These are phyloP conservation scores for Pectinophora gossypiella DNA, from an alignment of 1,140 invertebrate genomes.

Conservation along the genomic window DNA sequence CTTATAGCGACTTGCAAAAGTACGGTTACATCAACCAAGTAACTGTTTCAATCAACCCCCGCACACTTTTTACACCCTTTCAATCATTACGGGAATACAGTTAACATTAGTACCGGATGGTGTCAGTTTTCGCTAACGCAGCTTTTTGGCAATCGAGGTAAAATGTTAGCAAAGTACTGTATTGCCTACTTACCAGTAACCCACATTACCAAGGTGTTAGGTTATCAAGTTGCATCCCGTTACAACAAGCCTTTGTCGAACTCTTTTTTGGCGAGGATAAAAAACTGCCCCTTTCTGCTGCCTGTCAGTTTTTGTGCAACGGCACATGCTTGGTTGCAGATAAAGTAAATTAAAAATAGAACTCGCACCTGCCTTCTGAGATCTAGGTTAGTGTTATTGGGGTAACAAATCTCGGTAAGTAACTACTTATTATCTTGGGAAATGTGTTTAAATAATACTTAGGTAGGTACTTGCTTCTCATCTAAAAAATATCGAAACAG, in stretches of 20 bases:
- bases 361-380: background rate
- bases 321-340: background rate
- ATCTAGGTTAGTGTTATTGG: background rate
- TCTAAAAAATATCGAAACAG: too few species aligned
- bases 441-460: too few species aligned
- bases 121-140: slow-evolving; percentile 48
- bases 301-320: background rate
- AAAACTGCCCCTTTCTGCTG: slow-evolving; percentile 38
- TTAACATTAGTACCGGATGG: slow-evolving; percentile 41
- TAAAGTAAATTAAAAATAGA: background rate
- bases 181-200: slow-evolving; percentile 52
- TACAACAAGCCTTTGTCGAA: slow-evolving; percentile 53
- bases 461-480: too few species aligned
- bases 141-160: slow-evolving; percentile 54
- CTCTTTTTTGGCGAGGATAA: slow-evolving; percentile 39
- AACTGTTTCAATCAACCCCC: background rate
- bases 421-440: too few species aligned
- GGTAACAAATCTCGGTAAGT: too few species aligned
- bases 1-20: too few species aligned
- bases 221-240: slow-evolving; percentile 67
- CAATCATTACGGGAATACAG: slow-evolving; percentile 6
- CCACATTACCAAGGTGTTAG: slow-evolving; percentile 72
- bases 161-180: slow-evolving; percentile 13
- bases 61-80: background rate
- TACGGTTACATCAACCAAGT: too few species aligned